Percentiles rank a stretch among this genome's conserved stretches.
Evolutionary conservation across 2,113 vertebrate genomes (phyloP).

Genomic region (Lophura nycthemera): DNA sequence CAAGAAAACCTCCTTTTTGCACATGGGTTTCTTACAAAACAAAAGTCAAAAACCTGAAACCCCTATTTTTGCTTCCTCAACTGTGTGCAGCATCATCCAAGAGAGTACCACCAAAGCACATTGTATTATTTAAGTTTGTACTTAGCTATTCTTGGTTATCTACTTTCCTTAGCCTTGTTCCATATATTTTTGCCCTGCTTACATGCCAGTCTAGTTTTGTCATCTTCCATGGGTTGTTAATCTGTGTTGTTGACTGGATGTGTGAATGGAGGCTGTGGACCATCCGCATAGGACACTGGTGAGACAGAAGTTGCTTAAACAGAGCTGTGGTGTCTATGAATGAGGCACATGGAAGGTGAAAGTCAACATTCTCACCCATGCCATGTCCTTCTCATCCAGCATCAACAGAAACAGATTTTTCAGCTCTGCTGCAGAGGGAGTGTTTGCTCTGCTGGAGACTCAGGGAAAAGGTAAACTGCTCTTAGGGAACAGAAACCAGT

Average conservation of each 20-base stretch:
- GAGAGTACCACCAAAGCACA: neutral
- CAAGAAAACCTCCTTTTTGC: neutral
- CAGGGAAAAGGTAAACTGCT: neutral
- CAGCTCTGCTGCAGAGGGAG: neutral
- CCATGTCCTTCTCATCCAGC: neutral
- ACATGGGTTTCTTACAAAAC: neutral
- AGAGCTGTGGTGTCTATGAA: neutral
- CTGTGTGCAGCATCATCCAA: neutral
- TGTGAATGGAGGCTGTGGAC: neutral
- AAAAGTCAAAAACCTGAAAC: neutral
- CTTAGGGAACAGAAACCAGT: neutral
- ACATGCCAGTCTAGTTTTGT: neutral
- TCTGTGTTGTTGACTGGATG: neutral
- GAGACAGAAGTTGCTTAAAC: neutral
- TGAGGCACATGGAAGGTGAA: neutral
- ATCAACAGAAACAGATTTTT: neutral
- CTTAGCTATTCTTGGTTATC: neutral
- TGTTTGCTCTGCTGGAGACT: neutral
- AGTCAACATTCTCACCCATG: neutral
- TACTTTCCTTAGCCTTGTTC: neutral
- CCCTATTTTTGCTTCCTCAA: neutral
- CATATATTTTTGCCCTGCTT: neutral
- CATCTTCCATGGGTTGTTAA: neutral
- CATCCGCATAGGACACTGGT: rapidly evolving
- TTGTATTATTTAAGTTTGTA: neutral